Evolutionary conservation across 1,140 invertebrate genomes (phyloP).

Genomic region (Aphaenogaster floridana): DNA sequence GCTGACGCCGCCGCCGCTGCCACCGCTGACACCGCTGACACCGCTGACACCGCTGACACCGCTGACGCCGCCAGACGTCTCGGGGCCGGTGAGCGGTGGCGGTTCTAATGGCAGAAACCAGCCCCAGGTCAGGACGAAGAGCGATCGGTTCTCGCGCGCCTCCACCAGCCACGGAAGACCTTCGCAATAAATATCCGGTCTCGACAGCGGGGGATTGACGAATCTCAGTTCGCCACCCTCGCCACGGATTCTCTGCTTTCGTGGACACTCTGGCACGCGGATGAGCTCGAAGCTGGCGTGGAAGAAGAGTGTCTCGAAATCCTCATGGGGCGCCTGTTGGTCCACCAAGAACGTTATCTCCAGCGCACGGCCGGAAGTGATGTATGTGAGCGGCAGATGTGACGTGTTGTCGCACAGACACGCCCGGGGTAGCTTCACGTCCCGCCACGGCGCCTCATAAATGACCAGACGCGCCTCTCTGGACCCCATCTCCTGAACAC

Average conservation of each 20-base stretch:
- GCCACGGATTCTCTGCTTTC: constrained; percentile 89
- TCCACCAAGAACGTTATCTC: constrained; percentile 90
- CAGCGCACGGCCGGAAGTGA: constrained; percentile 89
- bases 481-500: constrained; percentile 87
- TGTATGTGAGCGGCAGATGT: constrained; percentile 88
- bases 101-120: constrained; percentile 86
- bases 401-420: constrained; percentile 92
- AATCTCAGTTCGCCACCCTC: constrained; percentile 89
- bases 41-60: constrained; percentile 39
- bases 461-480: constrained; percentile 88
- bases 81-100: neutral
- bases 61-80: constrained; percentile 39
- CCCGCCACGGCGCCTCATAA: constrained; percentile 90
- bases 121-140: constrained; percentile 93
- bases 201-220: constrained; percentile 88
- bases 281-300: constrained; percentile 90
- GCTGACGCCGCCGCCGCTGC: constrained; percentile 85
- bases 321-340: constrained; percentile 90
- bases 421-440: constrained; percentile 88
- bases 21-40: constrained; percentile 80
- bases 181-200: constrained; percentile 90
- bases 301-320: constrained; percentile 91
- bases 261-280: constrained; percentile 89
- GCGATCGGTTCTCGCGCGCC: constrained; percentile 91
- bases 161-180: constrained; percentile 92